Conservation (phyloP, 1,140 invertebrate species). For the Drosophila micromelanica region DNA sequence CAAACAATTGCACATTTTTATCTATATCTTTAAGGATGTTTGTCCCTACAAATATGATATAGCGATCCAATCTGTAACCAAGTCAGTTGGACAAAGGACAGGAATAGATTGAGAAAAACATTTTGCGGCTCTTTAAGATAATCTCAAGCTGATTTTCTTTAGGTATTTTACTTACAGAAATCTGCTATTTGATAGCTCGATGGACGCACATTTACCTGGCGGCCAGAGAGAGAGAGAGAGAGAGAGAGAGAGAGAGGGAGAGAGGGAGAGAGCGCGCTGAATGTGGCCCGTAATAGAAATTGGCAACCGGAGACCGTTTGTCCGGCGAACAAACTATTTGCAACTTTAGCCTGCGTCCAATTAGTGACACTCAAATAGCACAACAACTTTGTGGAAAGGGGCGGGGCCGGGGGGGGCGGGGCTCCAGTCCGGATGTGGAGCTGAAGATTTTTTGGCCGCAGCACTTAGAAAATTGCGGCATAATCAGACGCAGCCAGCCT, state of each 20-base stretch:
- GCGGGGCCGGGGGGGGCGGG: background rate
- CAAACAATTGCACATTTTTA: no score
- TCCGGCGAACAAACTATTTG: constrained; percentile 65
- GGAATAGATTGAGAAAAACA: background rate
- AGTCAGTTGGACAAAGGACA: no score
- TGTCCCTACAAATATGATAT: no score
- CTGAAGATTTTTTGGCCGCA: constrained; percentile 53
- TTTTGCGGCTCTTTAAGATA: background rate
- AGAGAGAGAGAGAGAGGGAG: no score
- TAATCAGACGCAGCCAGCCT: constrained; percentile 63
- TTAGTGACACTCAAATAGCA: constrained; percentile 79
- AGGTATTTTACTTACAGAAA: background rate
- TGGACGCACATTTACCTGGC: background rate
- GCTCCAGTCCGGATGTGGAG: constrained; percentile 2
- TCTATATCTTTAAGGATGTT: no score
- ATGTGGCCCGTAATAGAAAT: constrained; percentile 16
- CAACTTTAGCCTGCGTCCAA: constrained; percentile 68
- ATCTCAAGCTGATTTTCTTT: background rate
- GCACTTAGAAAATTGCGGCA: constrained; percentile 79
- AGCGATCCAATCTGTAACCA: no score
- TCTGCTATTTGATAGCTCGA: background rate
- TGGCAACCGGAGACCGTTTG: background rate
- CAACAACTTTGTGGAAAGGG: constrained; percentile 15
- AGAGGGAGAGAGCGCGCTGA: no score
- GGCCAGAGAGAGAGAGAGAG: no score